phyloP scores from a whole-genome alignment of 2,888 invertebrate genomes.

The Caenorhabditis sp. region DNA sequence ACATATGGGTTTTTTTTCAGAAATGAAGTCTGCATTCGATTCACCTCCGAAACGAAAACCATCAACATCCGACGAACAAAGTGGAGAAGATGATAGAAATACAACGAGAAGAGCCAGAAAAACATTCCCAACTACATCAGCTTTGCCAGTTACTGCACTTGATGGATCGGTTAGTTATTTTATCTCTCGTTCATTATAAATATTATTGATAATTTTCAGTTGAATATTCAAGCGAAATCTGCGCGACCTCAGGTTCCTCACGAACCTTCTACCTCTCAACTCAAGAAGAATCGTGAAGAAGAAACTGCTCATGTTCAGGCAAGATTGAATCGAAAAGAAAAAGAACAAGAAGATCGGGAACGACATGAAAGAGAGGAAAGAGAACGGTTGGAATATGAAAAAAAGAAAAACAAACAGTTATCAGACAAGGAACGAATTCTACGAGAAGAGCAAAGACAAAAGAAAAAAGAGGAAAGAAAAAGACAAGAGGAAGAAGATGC shows the following conservation, averaged over 20 bases:
- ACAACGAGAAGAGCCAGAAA: background rate
- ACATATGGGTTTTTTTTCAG: no score
- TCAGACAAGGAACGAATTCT: background rate
- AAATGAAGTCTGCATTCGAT: no score
- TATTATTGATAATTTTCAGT: background rate
- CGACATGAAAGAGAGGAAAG: background rate
- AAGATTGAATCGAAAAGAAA: background rate
- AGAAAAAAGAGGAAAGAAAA: background rate
- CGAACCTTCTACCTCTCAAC: background rate
- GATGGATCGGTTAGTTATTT: background rate
- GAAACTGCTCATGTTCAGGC: no score
- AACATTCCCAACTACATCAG: background rate
- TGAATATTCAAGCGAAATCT: background rate
- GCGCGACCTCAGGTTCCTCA: background rate
- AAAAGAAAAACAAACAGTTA: background rate
- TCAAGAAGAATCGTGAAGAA: no score
- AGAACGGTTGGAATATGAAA: background rate
- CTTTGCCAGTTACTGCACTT: background rate
- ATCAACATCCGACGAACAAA: no score
- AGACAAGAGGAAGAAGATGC: slow-evolving; percentile 1
- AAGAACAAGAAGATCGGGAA: background rate
- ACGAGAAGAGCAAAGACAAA: background rate
- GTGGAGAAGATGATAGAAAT: background rate
- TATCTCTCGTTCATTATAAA: background rate
- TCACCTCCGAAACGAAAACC: no score